Evolutionary conservation across 2,888 invertebrate genomes (phyloP), one percentile per base, ranked within the genome.

Genomic region (Temnothorax rugatulus): DNA sequence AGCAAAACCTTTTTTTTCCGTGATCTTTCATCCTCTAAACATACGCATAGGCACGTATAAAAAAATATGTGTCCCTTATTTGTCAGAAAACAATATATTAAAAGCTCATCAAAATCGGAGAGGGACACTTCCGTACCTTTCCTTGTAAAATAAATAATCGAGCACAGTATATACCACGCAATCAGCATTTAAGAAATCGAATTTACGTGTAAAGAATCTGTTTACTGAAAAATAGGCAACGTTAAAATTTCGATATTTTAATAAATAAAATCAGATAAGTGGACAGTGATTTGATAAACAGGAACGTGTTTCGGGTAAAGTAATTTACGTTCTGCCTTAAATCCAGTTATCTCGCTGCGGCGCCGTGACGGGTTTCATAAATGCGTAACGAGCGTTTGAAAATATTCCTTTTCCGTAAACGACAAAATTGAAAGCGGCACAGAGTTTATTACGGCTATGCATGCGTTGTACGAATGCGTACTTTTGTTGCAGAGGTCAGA

Each of bases 271-370:
- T 38, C 18, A 25, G 21, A 59, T 71, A 71, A 81, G 8, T 29
- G 69, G 21, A 69, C 69, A 69, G 13, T 81, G 47, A 61, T 81
- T 71, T 59, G 71, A 61, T 81, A 59, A 81, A 59, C 38, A 57
- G 29, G 29, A 61, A 18, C 57, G 59, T 21, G 57, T 38, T 71
- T 81, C 18, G 38, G 13, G 15, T 71, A 69, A 81, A 61, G 18
- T 71, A 47, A 81, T 81, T 81, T 61, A 81, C 69, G 21, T 47
- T 64, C 8, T 50, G 9, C 21, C 71, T 81, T 81, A 71, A 81
- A 81, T 59, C 59, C 25, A 50, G 71, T 81, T 81, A 81, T 61
- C 79, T 59, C 38, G 18, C 25, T 2, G 57, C 25, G n/a, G 11
- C 47, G 25, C 21, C 25, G 47, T 71, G 71, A 81, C 71, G 21